phyloP scores from a whole-genome alignment of 2,888 invertebrate species.

The Drosophila kambysellisi region DNA sequence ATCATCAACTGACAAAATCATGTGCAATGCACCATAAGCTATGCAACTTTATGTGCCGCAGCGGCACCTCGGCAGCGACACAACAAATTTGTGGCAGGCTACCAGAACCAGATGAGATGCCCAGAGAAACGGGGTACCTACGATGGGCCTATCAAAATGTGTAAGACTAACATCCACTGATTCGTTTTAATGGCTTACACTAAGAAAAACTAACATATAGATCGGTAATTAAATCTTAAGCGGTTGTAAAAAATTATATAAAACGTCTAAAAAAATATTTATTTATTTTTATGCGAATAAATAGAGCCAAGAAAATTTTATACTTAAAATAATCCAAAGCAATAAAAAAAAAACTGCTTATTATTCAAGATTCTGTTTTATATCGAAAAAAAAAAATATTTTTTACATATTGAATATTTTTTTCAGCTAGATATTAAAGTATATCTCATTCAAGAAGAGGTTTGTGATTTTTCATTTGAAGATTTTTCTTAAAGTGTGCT shows the following conservation, averaged over 20 bases:
- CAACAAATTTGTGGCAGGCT: constrained; percentile 72
- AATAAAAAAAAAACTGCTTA: neutral
- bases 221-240: neutral
- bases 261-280: neutral
- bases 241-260: neutral
- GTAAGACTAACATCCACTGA: constrained; percentile 46
- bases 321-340: neutral
- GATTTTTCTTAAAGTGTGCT: constrained; percentile 9
- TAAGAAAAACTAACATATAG: neutral
- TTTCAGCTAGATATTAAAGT: neutral
- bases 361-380: neutral
- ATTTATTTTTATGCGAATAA: neutral
- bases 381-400: neutral
- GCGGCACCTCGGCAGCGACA: constrained; percentile 44
- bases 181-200: constrained; percentile 57
- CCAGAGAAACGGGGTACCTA: constrained; percentile 14
- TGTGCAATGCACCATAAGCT: constrained; percentile 76
- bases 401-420: neutral
- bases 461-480: neutral
- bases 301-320: neutral
- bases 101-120: constrained; percentile 25
- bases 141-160: constrained; percentile 21
- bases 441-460: too few relatives aligned
- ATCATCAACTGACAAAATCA: constrained; percentile 80
- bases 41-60: constrained; percentile 67